Conservation (phyloP, 2,113 vertebrate genomes). For the Onychorhynchus coronatus region DNA sequence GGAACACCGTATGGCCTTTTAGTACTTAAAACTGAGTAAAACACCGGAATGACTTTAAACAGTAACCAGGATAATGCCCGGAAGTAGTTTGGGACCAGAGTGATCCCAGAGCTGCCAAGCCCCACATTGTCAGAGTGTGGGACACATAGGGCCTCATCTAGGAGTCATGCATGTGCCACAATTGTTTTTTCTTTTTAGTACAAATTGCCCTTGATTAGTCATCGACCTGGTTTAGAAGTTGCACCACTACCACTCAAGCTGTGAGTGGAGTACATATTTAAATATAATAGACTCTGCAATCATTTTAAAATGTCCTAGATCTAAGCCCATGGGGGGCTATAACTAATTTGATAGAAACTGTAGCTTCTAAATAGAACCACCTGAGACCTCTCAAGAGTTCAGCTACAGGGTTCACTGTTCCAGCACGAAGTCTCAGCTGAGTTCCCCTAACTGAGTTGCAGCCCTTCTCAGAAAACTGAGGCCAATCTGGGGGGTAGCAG, state of each 20-base stretch:
- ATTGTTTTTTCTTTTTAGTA: neutral
- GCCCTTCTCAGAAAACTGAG: neutral
- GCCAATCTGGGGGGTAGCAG: fast-evolving
- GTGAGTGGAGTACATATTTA: neutral
- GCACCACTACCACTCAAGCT: neutral
- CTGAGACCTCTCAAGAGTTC: neutral
- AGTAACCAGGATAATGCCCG: neutral
- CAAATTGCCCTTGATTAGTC: constrained; percentile 55
- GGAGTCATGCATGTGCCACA: neutral
- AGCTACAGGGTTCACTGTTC: neutral
- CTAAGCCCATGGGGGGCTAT: neutral
- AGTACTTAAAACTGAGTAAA: neutral
- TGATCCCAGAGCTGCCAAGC: neutral
- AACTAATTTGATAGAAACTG: constrained; percentile 55
- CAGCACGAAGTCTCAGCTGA: neutral
- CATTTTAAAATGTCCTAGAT: constrained; percentile 57
- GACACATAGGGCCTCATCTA: neutral
- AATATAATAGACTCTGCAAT: neutral
- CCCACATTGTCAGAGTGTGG: neutral
- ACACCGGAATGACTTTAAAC: neutral
- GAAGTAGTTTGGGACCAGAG: neutral
- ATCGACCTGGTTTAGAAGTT: constrained; percentile 48
- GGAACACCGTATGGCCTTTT: neutral
- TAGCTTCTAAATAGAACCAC: constrained; percentile 35
- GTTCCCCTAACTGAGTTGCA: neutral